A percentile compares a stretch with the other conserved stretches of the same genome.
Evolutionary conservation across 2,797 vertebrate genomes (phyloP).

Genomic region (Peromyscus melanophrys): DNA sequence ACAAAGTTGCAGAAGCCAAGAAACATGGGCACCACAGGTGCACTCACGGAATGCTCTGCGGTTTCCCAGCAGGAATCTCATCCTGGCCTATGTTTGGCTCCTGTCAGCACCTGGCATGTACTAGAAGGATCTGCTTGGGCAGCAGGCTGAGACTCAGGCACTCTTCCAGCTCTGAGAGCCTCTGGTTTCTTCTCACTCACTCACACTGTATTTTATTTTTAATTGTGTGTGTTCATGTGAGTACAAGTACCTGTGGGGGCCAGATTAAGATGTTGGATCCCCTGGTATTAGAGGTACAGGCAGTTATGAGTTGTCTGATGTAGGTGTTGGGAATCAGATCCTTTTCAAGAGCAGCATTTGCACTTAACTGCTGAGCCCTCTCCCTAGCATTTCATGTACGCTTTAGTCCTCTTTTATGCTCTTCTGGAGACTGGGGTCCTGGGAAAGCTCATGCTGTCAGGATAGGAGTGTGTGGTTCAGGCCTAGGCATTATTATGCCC

Average conservation of each 20-base stretch:
- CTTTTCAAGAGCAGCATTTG: not conserved
- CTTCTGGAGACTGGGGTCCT: not conserved
- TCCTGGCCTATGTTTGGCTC: not conserved
- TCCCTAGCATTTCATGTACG: too few species aligned
- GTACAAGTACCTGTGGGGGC: not conserved
- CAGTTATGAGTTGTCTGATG: not conserved
- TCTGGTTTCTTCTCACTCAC: not conserved
- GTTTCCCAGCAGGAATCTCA: not conserved
- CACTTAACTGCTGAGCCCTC: not conserved
- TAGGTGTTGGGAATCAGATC: too few species aligned
- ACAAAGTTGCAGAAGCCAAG: not conserved
- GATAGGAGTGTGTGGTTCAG: not conserved
- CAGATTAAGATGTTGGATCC: too few species aligned
- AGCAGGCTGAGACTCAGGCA: too few species aligned
- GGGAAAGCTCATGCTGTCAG: rapidly evolving
- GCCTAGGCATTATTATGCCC: not conserved
- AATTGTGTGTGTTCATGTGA: not conserved
- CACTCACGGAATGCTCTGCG: rapidly evolving
- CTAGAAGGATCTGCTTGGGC: not conserved
- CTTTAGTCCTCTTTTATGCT: rapidly evolving
- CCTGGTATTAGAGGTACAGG: not conserved
- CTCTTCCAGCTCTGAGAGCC: too few species aligned
- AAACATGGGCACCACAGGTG: not conserved
- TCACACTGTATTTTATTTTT: not conserved
- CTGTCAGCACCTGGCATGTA: not conserved